Base-by-base conservation (phyloP, 2,113 vertebrate genomes). In the Sisor rabdophorus region DNA sequence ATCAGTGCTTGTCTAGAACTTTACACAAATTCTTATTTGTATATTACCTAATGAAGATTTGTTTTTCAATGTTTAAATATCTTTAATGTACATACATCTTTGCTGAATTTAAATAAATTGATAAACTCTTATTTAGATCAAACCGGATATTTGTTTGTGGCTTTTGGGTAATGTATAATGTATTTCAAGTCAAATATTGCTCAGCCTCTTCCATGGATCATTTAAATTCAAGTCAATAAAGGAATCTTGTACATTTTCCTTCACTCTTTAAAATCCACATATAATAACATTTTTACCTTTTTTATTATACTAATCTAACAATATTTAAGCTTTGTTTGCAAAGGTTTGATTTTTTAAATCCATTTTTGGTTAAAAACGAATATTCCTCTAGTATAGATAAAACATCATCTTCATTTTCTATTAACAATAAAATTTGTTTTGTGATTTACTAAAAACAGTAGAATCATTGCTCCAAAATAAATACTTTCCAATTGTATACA, bases 11-110 rank as follows among this genome's bases (percentile, higher is more conserved):
- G 84, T 89, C 70, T 73, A 86, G 86, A 86, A 70, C 82, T 89
- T 85, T 83, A 76, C 84, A 86, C 76, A 70, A 74, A 78, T 58
- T 73, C 79, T 87, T 86, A 79, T 88, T 89, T 83, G 86, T 76
- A 76, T 82, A 87, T 89, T 85, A 86, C 83, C 87, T 80, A 79
- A 84, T 84, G 88, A 85, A 91, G 89, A 87, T 91, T 92, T 89
- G 90, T 81, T 61, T 73, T 36, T 77, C 20, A 44, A 36, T 16
- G 73, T 87, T 86, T 82, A 68, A 85, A 81, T 88, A 85, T 84
- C 88, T 87, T 87, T 24, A 12, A 47, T 82, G 82, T 81, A 80
- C 28, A 72, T 78, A 76, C 53, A 55, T n/a, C 47, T 76, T 87
- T 80, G 83, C 70, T 82, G 89, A 85, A 85, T 87, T 83, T 72